Evolutionary conservation across 2,888 invertebrate species (phyloP).

Genomic region (Lysandra bellargus): DNA sequence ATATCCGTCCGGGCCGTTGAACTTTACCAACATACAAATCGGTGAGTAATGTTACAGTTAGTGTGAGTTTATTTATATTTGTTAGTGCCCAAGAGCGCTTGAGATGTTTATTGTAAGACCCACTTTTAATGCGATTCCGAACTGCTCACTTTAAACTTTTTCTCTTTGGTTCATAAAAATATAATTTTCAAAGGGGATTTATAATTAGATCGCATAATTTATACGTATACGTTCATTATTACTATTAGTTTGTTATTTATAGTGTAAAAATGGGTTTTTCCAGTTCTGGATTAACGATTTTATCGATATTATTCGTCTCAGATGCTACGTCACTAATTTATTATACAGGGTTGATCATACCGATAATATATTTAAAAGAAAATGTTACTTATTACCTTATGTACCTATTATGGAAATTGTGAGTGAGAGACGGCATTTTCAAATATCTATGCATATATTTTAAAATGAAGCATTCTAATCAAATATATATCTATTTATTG

Average conservation of each 20-base stretch:
- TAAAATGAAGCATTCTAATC: too few relatives aligned
- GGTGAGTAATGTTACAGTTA: constrained; percentile 27
- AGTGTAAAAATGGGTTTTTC: too few relatives aligned
- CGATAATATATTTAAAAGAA: too few relatives aligned
- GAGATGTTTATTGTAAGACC: constrained; percentile 27
- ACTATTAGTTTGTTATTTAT: neutral
- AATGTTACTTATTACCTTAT: too few relatives aligned
- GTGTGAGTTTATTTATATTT: constrained; percentile 24
- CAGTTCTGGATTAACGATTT: too few relatives aligned
- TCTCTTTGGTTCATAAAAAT: constrained; percentile 11
- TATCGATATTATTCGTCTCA: too few relatives aligned
- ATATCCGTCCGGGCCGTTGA: constrained; percentile 7
- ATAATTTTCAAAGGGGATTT: neutral
- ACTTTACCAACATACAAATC: constrained; percentile 21
- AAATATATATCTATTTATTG: too few relatives aligned
- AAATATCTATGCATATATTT: neutral
- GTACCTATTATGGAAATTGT: too few relatives aligned
- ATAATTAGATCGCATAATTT: neutral
- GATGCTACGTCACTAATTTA: too few relatives aligned
- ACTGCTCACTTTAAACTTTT: constrained; percentile 2
- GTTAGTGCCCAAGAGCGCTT: constrained; percentile 24
- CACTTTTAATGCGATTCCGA: constrained; percentile 21
- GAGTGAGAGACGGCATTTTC: too few relatives aligned
- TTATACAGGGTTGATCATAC: too few relatives aligned
- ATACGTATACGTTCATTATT: neutral